Base-by-base conservation (phyloP, 2,113 vertebrate genomes). In the Daboia siamensis region DNA sequence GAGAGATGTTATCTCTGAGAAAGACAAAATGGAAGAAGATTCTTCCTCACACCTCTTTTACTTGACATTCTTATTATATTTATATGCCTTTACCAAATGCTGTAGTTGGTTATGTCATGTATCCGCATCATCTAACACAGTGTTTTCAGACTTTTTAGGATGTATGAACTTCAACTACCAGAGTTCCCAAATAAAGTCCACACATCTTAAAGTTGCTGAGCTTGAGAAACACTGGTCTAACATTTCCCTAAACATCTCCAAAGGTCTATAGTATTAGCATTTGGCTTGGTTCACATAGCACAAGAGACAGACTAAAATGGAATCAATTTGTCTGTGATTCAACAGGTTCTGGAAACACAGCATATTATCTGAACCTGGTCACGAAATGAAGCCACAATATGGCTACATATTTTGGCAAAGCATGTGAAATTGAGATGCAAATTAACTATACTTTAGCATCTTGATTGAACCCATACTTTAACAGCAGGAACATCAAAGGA, bases 31-130 rank as follows among this genome's bases (percentile, higher is more conserved):
- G 54, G 51, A 55, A 86, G n/a, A 17, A 29, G 21, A 13, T 26
- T 86, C 24, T 80, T 85, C 59, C 86, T 5, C 23, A 29, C 3
- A 3, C 17, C 7, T 46, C 59, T 80, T 87, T 61, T 23, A 21
- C 80, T 33, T 39, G 44, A n/a, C 29, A 61, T 56, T 56, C 24
- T 56, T 57, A 39, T 64, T 44, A 29, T 80, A 4, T 90, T 46
- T 90, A 51, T n/a, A 48, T 20, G 69, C 89, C 1, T 15, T 93
- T 93, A 94, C 91, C 95, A 95, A 96, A 92, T 95, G 95, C 88
- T 94, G 10, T 94, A 95, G 95, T 94, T 93, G 24, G 20, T 57
- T 48, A 48, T 56, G 26, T 33, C 80, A 54, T 26, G 59, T 33
- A 88, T 26, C 15, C 59, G 39, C 24, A 89, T 51, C 15, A 3